Evolutionary conservation across 2,113 vertebrate species (phyloP), one percentile per base, ranked within the genome.

Genomic region (Entosphenus tridentatus): DNA sequence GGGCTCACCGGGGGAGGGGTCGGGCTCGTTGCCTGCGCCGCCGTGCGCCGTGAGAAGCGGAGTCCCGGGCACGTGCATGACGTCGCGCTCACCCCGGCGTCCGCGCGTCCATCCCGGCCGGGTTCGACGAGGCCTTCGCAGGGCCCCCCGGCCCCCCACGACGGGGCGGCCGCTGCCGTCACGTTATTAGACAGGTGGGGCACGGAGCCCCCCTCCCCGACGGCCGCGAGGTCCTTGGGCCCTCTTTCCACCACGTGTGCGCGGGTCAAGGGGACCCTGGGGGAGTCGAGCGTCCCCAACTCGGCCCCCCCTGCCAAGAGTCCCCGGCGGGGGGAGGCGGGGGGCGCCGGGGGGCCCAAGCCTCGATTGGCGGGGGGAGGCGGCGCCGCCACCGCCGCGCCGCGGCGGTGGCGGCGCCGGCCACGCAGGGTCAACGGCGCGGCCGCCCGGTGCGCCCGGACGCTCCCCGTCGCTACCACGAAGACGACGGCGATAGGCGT

Each of bases 181-280:
- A 39, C 39, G 39, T 39, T 39, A 39, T 39, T 39, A 39, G 39
- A 39, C 39, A 39, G 39, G 6, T 39, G 39, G 39, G 39, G 39
- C 39, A 39, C 39, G 39, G 39, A 39, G 39, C 39, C 39, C 39
- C 39, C 39, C 39, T 39, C 39, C 39, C 39, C 79, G 9, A 80
- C 81, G 79, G 11, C 21, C 21, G 62, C 2, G 62, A 67, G 9
- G n/a, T 21, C n/a, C n/a, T 21, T 67, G 9, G n/a, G 73, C 76
- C 78, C 74, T 78, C 56, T 78, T 78, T 11, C 54, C 3, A 68
- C 77, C 8, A 10, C 68, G 71, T 73, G 70, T 57, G 78, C 72
- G 2, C 81, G 57, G 72, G 86, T 80, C 74, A 86, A 86, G 78
- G 80, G 77, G 80, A 86, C 81, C 57, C 54, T 79, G 72, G 76